These are phyloP conservation scores for Phymastichus coffea DNA, from an alignment of 1,140 invertebrate genomes.

Conservation along the genomic window DNA sequence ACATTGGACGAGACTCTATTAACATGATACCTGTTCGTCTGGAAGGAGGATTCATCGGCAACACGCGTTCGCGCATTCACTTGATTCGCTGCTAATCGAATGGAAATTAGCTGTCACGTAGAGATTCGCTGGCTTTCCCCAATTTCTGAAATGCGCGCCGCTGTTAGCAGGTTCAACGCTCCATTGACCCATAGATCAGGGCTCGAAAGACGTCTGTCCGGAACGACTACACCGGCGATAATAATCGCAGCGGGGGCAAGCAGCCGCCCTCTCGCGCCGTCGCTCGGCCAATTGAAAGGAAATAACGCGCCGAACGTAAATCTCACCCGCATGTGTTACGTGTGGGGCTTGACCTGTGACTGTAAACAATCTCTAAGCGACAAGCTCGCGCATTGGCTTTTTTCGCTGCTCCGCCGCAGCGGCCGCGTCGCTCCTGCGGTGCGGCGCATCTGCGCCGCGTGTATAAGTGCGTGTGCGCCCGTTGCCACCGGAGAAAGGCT, in stretches of 20 bases:
- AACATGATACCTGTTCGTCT: no score
- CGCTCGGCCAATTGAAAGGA: conserved; percentile 21
- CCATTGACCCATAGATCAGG: conserved; percentile 13
- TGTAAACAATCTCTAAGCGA: conserved; percentile 14
- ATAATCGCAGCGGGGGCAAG: conserved; percentile 15
- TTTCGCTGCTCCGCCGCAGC: not conserved
- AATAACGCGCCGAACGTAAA: conserved; percentile 23
- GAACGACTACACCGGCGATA: conserved; percentile 19
- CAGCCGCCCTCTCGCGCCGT: not conserved
- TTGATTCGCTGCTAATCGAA: no score
- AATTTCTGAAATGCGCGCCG: not conserved
- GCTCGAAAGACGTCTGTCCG: not conserved
- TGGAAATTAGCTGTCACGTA: no score
- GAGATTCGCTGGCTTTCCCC: no score
- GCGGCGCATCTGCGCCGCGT: not conserved
- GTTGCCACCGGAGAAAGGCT: no score
- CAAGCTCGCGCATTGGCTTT: not conserved
- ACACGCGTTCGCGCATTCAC: no score
- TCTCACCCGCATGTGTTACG: conserved; percentile 4
- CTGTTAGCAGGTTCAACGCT: not conserved
- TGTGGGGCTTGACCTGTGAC: conserved; percentile 16
- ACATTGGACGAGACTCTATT: no score
- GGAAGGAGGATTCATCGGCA: no score
- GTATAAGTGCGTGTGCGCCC: not conserved
- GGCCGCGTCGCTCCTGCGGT: conserved; percentile 4